Conservation (phyloP, 2,888 invertebrate genomes). For the Hanleya hanleyi region DNA sequence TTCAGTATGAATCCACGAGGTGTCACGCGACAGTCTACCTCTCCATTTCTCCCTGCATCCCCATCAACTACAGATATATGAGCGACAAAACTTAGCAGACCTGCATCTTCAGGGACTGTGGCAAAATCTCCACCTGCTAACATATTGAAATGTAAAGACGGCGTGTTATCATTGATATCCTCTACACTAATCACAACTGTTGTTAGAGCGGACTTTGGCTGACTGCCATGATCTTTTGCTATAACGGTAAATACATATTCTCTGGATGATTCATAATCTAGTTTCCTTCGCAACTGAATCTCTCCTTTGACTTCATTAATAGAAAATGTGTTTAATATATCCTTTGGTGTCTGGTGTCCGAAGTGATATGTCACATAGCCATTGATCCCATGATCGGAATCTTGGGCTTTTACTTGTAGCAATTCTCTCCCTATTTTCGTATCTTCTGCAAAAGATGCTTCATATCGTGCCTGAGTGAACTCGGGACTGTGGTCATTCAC, state of each 20-base stretch:
- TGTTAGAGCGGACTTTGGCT: background rate
- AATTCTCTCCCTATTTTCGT: conserved; percentile 75
- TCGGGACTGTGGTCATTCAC: conserved; percentile 77
- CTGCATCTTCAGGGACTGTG: conserved; percentile 22
- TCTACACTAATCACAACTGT: conserved; percentile 79
- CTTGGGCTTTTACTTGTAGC: conserved; percentile 87
- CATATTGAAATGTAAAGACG: background rate
- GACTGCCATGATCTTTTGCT: conserved; percentile 7
- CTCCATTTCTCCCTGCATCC: conserved; percentile 25
- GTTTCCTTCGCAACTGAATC: background rate
- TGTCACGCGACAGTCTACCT: conserved; percentile 5
- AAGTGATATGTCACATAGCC: conserved; percentile 22
- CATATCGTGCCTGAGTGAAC: conserved; percentile 64
- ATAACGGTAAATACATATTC: background rate
- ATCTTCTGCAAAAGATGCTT: conserved; percentile 85
- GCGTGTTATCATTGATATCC: conserved; percentile 81
- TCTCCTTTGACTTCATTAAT: background rate
- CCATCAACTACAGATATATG: conserved; percentile 28
- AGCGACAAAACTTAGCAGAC: conserved; percentile 21
- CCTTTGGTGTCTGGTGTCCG: background rate
- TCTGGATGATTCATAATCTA: conserved; percentile 1
- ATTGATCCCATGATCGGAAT: conserved; percentile 1
- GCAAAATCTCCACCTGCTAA: background rate
- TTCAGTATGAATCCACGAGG: background rate
- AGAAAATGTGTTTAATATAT: background rate